Percentiles rank a stretch among this genome's conserved stretches.
Conservation (phyloP, 1,140 invertebrate species). For the Rhopalosiphum maidis region DNA sequence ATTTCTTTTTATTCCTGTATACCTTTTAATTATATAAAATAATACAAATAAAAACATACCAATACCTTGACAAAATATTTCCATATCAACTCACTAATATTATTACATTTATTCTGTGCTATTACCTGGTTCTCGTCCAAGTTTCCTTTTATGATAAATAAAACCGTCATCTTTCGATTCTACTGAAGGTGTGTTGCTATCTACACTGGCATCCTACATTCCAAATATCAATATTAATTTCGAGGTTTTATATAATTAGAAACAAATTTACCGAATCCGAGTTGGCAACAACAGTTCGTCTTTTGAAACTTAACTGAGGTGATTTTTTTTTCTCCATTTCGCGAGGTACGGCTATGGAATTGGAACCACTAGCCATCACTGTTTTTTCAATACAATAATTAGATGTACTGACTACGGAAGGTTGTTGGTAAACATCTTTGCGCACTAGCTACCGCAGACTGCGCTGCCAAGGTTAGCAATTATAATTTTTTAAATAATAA, state of each 20-base stretch:
- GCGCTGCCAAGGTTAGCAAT: constrained; percentile 42
- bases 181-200: constrained; percentile 64
- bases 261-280: constrained; percentile 60
- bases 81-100: not conserved
- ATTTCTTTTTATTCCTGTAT: not conserved
- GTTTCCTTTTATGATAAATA: constrained; percentile 45
- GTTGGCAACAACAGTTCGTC: constrained; percentile 59
- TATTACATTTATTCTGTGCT: not conserved
- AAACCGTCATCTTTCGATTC: constrained; percentile 62
- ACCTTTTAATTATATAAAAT: not conserved
- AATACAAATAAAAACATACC: not conserved
- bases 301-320: constrained; percentile 60
- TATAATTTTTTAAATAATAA: constrained; percentile 28
- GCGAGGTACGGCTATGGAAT: constrained; percentile 9
- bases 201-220: constrained; percentile 63
- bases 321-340: constrained; percentile 61
- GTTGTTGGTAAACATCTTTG: constrained; percentile 36
- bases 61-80: not conserved
- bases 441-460: not conserved
- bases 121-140: constrained; percentile 47
- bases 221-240: constrained; percentile 16
- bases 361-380: constrained; percentile 35
- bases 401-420: not conserved
- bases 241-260: not conserved
- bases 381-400: not conserved